Conservation (phyloP, 2,113 vertebrate species). For the Rhadina sibilatrix region DNA sequence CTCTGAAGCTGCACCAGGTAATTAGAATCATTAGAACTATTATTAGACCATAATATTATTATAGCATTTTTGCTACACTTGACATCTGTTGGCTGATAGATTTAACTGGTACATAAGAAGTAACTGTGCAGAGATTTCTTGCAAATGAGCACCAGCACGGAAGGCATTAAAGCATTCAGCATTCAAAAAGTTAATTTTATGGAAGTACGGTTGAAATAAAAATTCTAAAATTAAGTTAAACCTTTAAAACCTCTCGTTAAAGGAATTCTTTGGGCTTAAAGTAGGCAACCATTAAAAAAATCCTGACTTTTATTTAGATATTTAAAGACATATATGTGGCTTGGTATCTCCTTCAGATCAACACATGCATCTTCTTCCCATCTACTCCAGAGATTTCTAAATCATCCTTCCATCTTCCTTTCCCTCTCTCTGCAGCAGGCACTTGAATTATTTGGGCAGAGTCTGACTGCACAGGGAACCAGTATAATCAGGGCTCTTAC, state of each 20-base stretch:
- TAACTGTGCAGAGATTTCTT: conserved; percentile 59
- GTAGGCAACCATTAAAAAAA: not conserved
- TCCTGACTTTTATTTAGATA: not conserved
- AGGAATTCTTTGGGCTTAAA: not conserved
- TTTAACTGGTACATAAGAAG: conserved; percentile 71
- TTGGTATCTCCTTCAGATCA: not conserved
- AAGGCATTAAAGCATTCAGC: not conserved
- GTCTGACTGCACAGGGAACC: not conserved
- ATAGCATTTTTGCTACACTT: conserved; percentile 69
- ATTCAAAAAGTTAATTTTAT: conserved; percentile 27
- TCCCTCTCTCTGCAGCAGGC: not conserved
- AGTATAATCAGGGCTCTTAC: not conserved
- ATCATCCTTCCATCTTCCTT: not conserved
- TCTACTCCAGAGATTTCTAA: not conserved
- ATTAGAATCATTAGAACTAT: conserved; percentile 76
- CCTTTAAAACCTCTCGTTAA: conserved; percentile 10
- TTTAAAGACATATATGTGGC: not conserved
- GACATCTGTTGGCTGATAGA: conserved; percentile 75
- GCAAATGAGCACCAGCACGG: not conserved
- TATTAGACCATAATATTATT: conserved; percentile 74
- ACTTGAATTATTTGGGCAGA: not conserved
- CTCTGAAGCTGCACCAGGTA: conserved; percentile 60
- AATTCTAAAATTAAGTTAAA: conserved; percentile 45
- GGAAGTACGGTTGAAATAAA: conserved; percentile 7
- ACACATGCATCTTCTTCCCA: not conserved